A percentile compares a stretch with the other conserved stretches of the same genome.
phyloP scores from a whole-genome alignment of 2,888 invertebrate species.

The Diarsia dahlii region DNA sequence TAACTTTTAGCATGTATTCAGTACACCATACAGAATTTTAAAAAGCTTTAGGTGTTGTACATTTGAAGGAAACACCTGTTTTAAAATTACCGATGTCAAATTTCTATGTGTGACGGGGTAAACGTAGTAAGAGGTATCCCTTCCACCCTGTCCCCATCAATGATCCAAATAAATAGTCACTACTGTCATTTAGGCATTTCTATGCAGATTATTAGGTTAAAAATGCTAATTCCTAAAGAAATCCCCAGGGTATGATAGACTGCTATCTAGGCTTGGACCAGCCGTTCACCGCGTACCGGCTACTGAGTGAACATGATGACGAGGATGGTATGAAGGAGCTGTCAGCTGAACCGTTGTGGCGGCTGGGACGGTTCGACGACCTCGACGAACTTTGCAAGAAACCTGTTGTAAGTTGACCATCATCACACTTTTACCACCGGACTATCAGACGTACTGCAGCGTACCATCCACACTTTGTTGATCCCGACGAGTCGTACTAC shows the following conservation, averaged over 20 bases:
- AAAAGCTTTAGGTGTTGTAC: no score
- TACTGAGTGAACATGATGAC: constrained; percentile 92
- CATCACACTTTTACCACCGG: background rate
- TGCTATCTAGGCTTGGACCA: constrained; percentile 97
- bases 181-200: background rate
- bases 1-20: background rate
- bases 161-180: background rate
- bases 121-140: background rate
- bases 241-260: constrained; percentile 94
- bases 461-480: no score
- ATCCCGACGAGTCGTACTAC: no score
- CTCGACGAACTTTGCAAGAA: constrained; percentile 92
- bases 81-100: no score
- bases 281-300: constrained; percentile 95
- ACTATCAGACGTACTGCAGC: no score
- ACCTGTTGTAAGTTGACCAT: constrained; percentile 81
- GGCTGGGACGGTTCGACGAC: constrained; percentile 95
- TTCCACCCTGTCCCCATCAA: background rate
- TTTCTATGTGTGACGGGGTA: no score
- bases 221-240: background rate
- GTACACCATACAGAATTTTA: background rate
- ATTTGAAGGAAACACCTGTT: no score
- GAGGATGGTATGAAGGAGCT: constrained; percentile 91
- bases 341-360: constrained; percentile 97
- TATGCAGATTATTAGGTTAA: background rate